Evolutionary conservation across 2,888 invertebrate species (phyloP).

Genomic region (Helicoverpa assulta): DNA sequence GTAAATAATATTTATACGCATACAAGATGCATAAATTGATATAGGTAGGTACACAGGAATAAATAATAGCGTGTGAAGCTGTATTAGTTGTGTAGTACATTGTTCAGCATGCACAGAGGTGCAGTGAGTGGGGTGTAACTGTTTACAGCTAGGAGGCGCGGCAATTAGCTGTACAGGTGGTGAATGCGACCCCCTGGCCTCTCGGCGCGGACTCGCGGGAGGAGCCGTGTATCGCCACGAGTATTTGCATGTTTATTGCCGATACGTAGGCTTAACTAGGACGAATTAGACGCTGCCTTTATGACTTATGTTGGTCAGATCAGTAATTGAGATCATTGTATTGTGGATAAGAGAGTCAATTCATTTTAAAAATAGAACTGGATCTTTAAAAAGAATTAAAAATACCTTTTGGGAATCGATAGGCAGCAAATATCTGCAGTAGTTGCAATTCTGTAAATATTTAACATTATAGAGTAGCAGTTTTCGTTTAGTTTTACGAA

Average conservation of each 20-base stretch:
- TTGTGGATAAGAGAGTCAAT: not conserved
- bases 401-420: too few species aligned
- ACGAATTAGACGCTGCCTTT: slow-evolving; percentile 58
- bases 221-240: slow-evolving; percentile 66
- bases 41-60: not conserved
- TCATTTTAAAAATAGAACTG: too few species aligned
- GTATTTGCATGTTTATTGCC: slow-evolving; percentile 81
- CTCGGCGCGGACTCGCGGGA: slow-evolving; percentile 56
- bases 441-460: too few species aligned
- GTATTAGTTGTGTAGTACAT: slow-evolving; percentile 33
- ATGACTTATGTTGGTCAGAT: slow-evolving; percentile 12
- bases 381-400: too few species aligned
- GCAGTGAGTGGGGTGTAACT: slow-evolving; percentile 80
- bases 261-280: slow-evolving; percentile 73
- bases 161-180: slow-evolving; percentile 88
- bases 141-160: slow-evolving; percentile 84
- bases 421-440: too few species aligned
- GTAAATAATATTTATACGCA: too few species aligned
- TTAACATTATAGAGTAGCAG: too few species aligned
- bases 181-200: slow-evolving; percentile 86
- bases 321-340: slow-evolving; percentile 5
- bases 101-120: slow-evolving; percentile 72
- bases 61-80: slow-evolving; percentile 9
- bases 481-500: not conserved
- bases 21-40: too few species aligned